Base-by-base conservation (phyloP, 2,888 invertebrate species). In the Scrobipalpa costella region DNA sequence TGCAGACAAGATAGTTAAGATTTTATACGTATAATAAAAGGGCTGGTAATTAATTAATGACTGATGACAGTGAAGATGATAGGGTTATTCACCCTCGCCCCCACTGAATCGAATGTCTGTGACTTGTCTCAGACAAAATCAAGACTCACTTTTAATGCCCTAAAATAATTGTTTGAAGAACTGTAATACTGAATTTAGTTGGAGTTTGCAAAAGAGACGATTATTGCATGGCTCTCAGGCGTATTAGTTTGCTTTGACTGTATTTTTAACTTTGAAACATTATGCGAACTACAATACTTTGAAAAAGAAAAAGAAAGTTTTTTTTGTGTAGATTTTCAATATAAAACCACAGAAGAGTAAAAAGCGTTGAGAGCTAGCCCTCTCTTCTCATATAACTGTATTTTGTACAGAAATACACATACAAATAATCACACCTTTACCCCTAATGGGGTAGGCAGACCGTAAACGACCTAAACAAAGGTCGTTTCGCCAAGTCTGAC, bases 51-150 rank as follows among this genome's bases (percentile, higher is more conserved):
- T 34, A 34, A 15, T 34, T 34, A 34, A 55, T 34, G 55, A 27
- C 34, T 34, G 33, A 55, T 55, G 55, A 55, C 34, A 34, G 33
- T 34, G 34, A 55, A 55, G 55, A 55, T 34, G 1, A 50, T 33
- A 34, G 15, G 55, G 55, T 34, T n/a, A 15, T 55, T 55, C 55
- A 55, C 50, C 50, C 50, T 2, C 1, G 0, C 50, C 17, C 27
- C 13, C 0, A 13, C n/a, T 34, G 34, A 34, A 55, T 55, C 34
- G 34, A 8, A 50, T 33, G 55, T 55, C 55, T 55, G 34, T 7
- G 55, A 55, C 15, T 55, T 34, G 55, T 55, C 55, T 34, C 55
- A 55, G 55, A 55, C 55, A 27, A n/a, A 33, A 55, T 55, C 7
- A 34, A 55, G 34, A 50, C 55, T 55, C 2, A 5, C 55, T 34